A percentile compares a stretch with the other conserved stretches of the same genome.
Conservation (phyloP, 2,888 invertebrate species). For the Phoenoteleia sp. region DNA sequence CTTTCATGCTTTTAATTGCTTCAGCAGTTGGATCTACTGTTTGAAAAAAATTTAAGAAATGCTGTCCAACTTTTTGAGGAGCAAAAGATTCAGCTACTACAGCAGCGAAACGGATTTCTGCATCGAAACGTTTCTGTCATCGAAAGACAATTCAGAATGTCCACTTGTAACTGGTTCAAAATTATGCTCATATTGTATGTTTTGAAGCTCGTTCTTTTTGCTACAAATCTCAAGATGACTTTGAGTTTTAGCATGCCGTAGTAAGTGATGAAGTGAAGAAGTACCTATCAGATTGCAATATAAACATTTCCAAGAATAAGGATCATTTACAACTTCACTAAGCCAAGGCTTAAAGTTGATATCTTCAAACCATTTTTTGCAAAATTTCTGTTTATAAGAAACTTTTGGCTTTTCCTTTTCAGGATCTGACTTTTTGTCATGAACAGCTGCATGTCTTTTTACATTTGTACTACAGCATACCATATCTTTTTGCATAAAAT, state of each 20-base stretch:
- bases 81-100: not conserved
- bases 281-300: not conserved
- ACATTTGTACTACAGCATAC: not conserved
- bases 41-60: conserved; percentile 6
- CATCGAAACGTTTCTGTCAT: not conserved
- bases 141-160: not conserved
- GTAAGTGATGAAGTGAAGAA: too few species aligned
- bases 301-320: not conserved
- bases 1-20: not conserved
- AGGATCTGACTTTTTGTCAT: not conserved
- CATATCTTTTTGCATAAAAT: not conserved
- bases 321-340: not conserved
- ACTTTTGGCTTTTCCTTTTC: not conserved
- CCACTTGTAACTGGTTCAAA: too few species aligned
- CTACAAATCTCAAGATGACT: not conserved
- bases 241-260: not conserved
- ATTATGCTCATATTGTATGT: not conserved
- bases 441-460: not conserved
- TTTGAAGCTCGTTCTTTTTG: not conserved
- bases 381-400: not conserved
- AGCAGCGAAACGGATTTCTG: conserved; percentile 10
- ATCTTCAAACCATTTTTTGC: not conserved
- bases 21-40: not conserved
- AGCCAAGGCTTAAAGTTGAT: not conserved
- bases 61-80: not conserved